A percentile compares a stretch with the other conserved stretches of the same genome.
These are phyloP conservation scores for Sphyrna mokarran DNA, from an alignment of 2,113 vertebrate species.

Conservation along the genomic window DNA sequence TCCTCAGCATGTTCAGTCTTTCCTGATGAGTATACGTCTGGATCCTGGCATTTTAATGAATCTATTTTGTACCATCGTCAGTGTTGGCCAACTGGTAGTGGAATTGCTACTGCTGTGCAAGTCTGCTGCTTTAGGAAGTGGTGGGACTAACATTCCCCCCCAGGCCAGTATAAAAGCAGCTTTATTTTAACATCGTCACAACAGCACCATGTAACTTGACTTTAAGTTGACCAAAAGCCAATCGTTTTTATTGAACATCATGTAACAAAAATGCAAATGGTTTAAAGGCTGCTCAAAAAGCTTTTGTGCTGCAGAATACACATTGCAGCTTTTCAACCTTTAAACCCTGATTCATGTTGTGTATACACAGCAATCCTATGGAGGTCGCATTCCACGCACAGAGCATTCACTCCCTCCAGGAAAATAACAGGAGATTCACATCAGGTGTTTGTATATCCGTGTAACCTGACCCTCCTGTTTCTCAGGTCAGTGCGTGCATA, in stretches of 20 bases:
- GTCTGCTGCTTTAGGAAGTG: background rate
- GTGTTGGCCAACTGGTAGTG: background rate
- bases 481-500: background rate
- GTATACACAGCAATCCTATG: background rate
- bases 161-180: background rate
- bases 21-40: background rate
- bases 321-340: background rate
- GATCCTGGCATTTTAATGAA: background rate
- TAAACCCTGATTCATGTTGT: background rate
- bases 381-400: background rate
- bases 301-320: slow-evolving; percentile 6
- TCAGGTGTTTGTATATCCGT: background rate
- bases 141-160: background rate
- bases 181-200: background rate
- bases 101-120: background rate
- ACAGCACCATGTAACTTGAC: background rate
- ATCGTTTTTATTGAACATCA: background rate
- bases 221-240: background rate
- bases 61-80: background rate
- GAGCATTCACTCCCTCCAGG: background rate
- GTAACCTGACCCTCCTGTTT: slow-evolving; percentile 3
- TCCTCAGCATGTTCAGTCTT: background rate
- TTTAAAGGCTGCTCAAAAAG: background rate
- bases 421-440: slow-evolving; percentile 14
- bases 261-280: background rate